These are phyloP conservation scores for Bufo bufo DNA, from an alignment of 2,113 vertebrate species.

Conservation along the genomic window DNA sequence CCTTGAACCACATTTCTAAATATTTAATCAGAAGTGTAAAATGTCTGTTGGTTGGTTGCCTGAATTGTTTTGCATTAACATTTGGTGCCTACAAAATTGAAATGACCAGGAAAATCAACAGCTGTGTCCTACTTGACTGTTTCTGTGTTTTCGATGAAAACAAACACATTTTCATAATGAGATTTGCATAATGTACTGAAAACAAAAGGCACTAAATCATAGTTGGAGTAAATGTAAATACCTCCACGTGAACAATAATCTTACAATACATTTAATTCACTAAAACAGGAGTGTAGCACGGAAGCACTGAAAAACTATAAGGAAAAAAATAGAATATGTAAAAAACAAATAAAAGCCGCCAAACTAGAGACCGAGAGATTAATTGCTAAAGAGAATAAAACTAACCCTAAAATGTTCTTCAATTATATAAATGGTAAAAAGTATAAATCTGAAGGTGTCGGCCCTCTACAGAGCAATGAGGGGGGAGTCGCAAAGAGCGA, in stretches of 20 bases:
- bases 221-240: background rate
- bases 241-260: background rate
- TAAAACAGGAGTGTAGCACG: too few species aligned
- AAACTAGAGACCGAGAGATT: too few species aligned
- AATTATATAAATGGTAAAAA: too few species aligned
- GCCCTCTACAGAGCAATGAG: too few species aligned
- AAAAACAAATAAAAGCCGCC: too few species aligned
- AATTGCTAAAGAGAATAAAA: too few species aligned
- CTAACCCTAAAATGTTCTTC: too few species aligned
- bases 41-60: slow-evolving; percentile 14
- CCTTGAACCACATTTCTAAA: background rate
- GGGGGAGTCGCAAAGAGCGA: too few species aligned
- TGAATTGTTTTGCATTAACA: slow-evolving; percentile 13
- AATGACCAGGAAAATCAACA: slow-evolving; percentile 9
- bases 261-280: background rate
- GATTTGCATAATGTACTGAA: slow-evolving; percentile 17
- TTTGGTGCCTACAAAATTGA: slow-evolving; percentile 14
- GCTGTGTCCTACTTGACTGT: slow-evolving; percentile 29
- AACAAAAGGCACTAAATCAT: background rate
- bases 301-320: too few species aligned
- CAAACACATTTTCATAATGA: slow-evolving; percentile 17
- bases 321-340: too few species aligned
- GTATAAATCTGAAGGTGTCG: too few species aligned
- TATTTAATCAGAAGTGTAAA: background rate
- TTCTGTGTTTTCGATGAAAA: slow-evolving; percentile 8